Percentiles rank a stretch among this genome's conserved stretches.
phyloP scores from a whole-genome alignment of 2,888 invertebrate species.

The Therioaphis trifolii region DNA sequence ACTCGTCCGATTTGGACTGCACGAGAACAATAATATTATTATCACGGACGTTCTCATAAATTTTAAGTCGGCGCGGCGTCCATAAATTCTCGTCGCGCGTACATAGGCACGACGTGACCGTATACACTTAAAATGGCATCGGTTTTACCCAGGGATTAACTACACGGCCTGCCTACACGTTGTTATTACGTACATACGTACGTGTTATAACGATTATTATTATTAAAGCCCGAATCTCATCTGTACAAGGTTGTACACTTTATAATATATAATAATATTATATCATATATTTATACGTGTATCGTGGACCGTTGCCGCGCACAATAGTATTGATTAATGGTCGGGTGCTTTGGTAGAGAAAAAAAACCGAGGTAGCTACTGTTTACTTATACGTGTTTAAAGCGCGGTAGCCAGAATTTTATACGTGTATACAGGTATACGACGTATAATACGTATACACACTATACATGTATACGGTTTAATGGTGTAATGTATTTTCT shows the following conservation, averaged over 20 bases:
- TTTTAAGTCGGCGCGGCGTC: background rate
- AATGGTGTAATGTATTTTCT: slow-evolving; percentile 43
- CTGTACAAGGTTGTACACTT: background rate
- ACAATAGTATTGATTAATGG: slow-evolving; percentile 62
- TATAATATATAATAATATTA: background rate
- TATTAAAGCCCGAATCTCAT: background rate
- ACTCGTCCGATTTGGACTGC: background rate
- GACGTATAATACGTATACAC: background rate
- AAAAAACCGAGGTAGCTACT: slow-evolving; percentile 55
- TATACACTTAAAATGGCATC: background rate
- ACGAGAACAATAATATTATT: background rate
- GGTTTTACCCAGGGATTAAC: background rate
- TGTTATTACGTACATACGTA: background rate
- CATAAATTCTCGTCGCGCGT: background rate
- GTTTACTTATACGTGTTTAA: slow-evolving; percentile 61
- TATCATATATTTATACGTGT: background rate
- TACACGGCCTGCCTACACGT: background rate
- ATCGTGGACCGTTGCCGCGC: slow-evolving; percentile 7
- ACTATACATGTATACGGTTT: background rate
- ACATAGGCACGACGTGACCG: no score
- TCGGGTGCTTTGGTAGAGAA: slow-evolving; percentile 31
- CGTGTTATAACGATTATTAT: background rate
- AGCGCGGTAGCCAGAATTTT: slow-evolving; percentile 59
- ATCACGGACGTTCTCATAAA: background rate
- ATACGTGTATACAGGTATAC: slow-evolving; percentile 14